Base-by-base conservation (phyloP, 2,797 vertebrate species). In the Chelon labrosus region DNA sequence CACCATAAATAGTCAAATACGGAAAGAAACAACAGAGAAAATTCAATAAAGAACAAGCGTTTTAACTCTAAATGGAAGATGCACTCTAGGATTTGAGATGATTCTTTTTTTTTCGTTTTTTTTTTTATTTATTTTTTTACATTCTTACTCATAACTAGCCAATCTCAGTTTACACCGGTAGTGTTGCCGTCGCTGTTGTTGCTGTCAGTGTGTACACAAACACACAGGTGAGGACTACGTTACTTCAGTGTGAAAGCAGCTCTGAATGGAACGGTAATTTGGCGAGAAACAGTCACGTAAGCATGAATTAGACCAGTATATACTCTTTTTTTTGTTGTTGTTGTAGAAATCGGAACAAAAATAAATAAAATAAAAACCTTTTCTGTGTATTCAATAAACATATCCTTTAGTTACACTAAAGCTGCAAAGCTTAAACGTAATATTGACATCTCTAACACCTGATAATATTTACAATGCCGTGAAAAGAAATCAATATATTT, bases 371-470 rank as follows among this genome's bases (percentile, higher is more conserved):
- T 27, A 75, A 76, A 79, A 47, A 60, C 67, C 80, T 70, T 27
- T 73, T 78, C 76, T 54, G 70, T 82, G 71, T 86, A 42, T 86
- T 88, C 68, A 85, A 83, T 89, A 88, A 88, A 90, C 83, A 87
- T 88, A 86, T 84, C 85, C 84, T 90, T 89, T 92, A 91, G 87
- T 91, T 92, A 93, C 85, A 91, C 85, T 93, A 35, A 8, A 35
- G 31, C 93, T 90, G 92, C 92, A 91, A 95, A 94, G 91, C 92
- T 93, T 86, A 84, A 92, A 93, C 90, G 82, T 82, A 92, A 91
- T 91, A 91, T 83, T 91, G 91, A 95, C 93, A 93, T 94, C 90
- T 93, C 90, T 92, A 93, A 92, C 89, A 91, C 71, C 85, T 89
- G 82, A 81, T 88, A 85, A 71, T 95, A 95, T 96, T 94, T 95